Evolutionary conservation across 2,888 invertebrate species (phyloP).

Genomic region (Leptogaster cylindrica): DNA sequence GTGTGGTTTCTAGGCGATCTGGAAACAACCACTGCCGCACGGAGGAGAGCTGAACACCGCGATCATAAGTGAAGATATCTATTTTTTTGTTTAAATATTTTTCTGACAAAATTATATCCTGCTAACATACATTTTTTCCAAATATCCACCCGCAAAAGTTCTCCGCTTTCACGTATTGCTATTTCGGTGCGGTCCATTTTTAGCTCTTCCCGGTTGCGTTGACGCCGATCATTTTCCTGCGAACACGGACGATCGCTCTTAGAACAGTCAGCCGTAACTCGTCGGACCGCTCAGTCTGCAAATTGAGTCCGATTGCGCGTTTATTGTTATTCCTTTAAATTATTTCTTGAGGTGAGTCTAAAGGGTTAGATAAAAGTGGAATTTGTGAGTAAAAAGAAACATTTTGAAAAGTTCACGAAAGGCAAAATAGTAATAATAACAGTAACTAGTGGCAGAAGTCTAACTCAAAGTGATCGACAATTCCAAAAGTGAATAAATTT

Average conservation of each 20-base stretch:
- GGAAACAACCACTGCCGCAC: no score
- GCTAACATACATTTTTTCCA: slow-evolving; percentile 24
- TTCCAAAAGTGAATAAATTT: neutral
- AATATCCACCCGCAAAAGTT: slow-evolving; percentile 43
- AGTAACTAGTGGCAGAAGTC: neutral
- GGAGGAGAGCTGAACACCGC: no score
- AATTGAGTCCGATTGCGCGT: slow-evolving; percentile 61
- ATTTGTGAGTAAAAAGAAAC: neutral
- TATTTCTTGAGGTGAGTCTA: slow-evolving; percentile 63
- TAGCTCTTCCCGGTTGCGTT: slow-evolving; percentile 59
- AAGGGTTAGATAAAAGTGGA: slow-evolving; percentile 12
- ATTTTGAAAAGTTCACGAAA: no score
- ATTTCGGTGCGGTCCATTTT: slow-evolving; percentile 61
- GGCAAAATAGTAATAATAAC: slow-evolving; percentile 12
- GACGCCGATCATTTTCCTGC: slow-evolving; percentile 47
- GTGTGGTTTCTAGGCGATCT: no score
- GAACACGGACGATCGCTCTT: slow-evolving; percentile 54
- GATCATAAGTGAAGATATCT: no score
- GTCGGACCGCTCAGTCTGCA: slow-evolving; percentile 63
- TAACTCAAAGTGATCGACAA: neutral
- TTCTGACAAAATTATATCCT: no score
- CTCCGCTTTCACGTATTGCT: slow-evolving; percentile 53
- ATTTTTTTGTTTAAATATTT: no score
- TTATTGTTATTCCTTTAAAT: slow-evolving; percentile 60
- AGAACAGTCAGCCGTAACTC: slow-evolving; percentile 63